Evolutionary conservation across 2,797 vertebrate species (phyloP).

Genomic region (Myotis daubentonii): DNA sequence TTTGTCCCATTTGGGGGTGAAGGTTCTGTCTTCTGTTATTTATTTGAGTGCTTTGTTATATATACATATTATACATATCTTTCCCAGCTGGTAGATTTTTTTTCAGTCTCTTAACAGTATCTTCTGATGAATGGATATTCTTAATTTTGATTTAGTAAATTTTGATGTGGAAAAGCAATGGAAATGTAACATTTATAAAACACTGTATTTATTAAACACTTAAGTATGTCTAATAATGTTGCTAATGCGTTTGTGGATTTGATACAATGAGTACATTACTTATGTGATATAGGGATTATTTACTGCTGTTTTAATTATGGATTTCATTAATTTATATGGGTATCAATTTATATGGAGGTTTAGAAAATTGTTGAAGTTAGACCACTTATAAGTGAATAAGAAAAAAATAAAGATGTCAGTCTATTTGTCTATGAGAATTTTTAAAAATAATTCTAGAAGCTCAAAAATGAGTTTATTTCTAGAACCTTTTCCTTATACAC

Average conservation of each 20-base stretch:
- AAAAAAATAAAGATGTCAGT: background rate
- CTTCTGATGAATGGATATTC: background rate
- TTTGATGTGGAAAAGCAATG: background rate
- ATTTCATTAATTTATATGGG: background rate
- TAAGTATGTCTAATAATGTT: background rate
- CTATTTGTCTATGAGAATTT: background rate
- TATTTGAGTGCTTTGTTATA: background rate
- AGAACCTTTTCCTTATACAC: background rate
- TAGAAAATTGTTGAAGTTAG: background rate
- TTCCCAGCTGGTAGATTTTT: background rate
- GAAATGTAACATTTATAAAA: background rate
- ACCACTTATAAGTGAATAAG: background rate
- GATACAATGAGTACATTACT: background rate
- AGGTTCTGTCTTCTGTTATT: background rate
- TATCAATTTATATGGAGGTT: background rate
- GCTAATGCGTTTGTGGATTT: background rate
- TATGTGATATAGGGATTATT: background rate
- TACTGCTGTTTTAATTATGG: background rate
- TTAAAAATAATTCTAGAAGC: background rate
- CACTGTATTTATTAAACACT: background rate
- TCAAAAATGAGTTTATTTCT: background rate
- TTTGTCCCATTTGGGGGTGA: background rate
- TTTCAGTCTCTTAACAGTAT: background rate
- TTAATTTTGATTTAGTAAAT: background rate
- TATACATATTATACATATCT: background rate